These are phyloP conservation scores for Nesogale talazaci DNA, from an alignment of 2,113 vertebrate species.

Conservation along the genomic window DNA sequence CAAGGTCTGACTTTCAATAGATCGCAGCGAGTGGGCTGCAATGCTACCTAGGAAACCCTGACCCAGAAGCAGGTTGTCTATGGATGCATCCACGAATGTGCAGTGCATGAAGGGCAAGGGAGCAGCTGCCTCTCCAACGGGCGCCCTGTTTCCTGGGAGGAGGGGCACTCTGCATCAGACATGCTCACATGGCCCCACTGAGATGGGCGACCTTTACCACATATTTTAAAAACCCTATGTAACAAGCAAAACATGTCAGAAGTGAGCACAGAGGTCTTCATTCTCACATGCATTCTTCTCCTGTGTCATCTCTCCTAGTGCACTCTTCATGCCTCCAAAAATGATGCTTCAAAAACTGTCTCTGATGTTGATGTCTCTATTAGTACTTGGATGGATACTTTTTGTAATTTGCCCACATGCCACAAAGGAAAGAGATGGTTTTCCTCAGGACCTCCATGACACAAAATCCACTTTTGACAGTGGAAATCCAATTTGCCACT, in stretches of 20 bases:
- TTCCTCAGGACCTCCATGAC: background rate
- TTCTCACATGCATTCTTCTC: background rate
- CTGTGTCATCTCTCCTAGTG: slow-evolving; percentile 13
- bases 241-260: background rate
- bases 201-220: too few relatives aligned
- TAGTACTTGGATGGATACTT: background rate
- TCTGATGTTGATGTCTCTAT: background rate
- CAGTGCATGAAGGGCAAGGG: too few relatives aligned
- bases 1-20: too few relatives aligned
- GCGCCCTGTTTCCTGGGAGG: too few relatives aligned
- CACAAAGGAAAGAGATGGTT: slow-evolving; percentile 32
- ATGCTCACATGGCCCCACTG: too few relatives aligned
- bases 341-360: background rate
- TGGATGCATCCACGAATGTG: too few relatives aligned
- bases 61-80: too few relatives aligned
- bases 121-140: too few relatives aligned
- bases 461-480: background rate
- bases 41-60: too few relatives aligned
- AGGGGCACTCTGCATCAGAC: too few relatives aligned
- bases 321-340: background rate
- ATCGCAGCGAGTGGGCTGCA: too few relatives aligned
- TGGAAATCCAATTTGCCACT: background rate
- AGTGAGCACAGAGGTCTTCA: background rate
- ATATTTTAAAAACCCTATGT: background rate
- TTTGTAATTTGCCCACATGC: background rate